Base-by-base conservation (phyloP, 1,140 invertebrate genomes). In the Bombyx mandarina region DNA sequence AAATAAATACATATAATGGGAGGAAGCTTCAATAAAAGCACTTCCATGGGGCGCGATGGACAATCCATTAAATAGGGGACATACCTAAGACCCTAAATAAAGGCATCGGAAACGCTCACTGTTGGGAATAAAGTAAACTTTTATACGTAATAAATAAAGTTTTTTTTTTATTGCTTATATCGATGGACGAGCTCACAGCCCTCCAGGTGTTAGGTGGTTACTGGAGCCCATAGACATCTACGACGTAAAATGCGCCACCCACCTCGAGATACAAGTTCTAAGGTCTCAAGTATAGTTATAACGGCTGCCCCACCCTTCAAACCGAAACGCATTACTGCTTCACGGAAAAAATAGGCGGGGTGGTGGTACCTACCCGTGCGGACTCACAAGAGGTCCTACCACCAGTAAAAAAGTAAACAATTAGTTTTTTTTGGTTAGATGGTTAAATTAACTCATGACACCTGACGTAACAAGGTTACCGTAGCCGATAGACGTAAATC, bases 11-110 rank as follows among this genome's bases (percentile, higher is more conserved):
- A n/a, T n/a, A n/a, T 78, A 82, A 75, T 77, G 71, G 66, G 71
- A 77, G 79, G 79, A 84, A 82, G 73, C 73, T 70, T 70, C 73
- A 77, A 82, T 86, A 72, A 86, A 77, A 77, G 81, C 73, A 73
- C 65, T 75, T 77, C 69, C 76, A 78, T 57, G 67, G 71, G 63
- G 69, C 64, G 74, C 76, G 73, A 70, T 71, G 73, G 78, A 76
- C 79, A 80, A 82, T 82, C 72, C 73, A 77, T 77, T 77, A 78
- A 71, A 79, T 71, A 67, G 69, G 58, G 63, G 61, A 52, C 22
- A 57, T 58, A 61, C 35, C 52, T 35, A 61, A 69, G 69, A 71
- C 65, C 66, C 26, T 35, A 35, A 35, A 35, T 35, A 35, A 35
- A 35, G n/a, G 45, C 45, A 46, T 46, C 8, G 2, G 45, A 9